Evolutionary conservation across 2,113 vertebrate species (phyloP), one percentile per base, ranked within the genome.

Genomic region (Pycnonotus jocosus): DNA sequence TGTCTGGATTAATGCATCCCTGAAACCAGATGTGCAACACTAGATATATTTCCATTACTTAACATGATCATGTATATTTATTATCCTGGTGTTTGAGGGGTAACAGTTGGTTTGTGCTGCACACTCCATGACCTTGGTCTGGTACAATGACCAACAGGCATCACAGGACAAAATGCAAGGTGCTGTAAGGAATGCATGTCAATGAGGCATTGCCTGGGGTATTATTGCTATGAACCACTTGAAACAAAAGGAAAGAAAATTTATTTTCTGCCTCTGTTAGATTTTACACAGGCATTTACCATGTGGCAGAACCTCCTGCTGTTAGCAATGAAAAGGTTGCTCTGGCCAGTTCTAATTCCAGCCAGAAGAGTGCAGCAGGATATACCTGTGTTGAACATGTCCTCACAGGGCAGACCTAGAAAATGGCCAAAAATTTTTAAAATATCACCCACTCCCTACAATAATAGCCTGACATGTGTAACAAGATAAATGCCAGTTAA

Each of bases 21-120:
- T 93, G 92, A 94, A 96, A 94, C 78, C 96, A 97, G 94, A 97
- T 95, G 96, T 95, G 93, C 60, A 96, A 72, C 71, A 58, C 62
- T 92, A 71, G 87, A 70, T 82, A n/a, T 47, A 87, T 88, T 95
- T 96, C 95, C 90, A 92, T 88, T 77, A 85, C 81, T 91, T 51
- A 77, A 66, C 50, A 27, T 37, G 90, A 80, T 80, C 47, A 15
- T n/a, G 47, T 82, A 80, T 45, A 83, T 77, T 91, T 92, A 90
- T 82, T 72, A 85, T 72, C 50, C 42, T 0, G 0, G 70, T 69
- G 58, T 87, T 23, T 76, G 71, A 95, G 81, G 93, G 20, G 40
- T 51, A 82, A 76, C 70, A 91, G 51, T 91, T 90, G 66, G 64
- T 82, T 85, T 89, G 35, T 54, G 58, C 78, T 37, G 68, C 35